A percentile compares a stretch with the other conserved stretches of the same genome.
Evolutionary conservation across 2,888 invertebrate species (phyloP).

Genomic region (Metalampra italica): DNA sequence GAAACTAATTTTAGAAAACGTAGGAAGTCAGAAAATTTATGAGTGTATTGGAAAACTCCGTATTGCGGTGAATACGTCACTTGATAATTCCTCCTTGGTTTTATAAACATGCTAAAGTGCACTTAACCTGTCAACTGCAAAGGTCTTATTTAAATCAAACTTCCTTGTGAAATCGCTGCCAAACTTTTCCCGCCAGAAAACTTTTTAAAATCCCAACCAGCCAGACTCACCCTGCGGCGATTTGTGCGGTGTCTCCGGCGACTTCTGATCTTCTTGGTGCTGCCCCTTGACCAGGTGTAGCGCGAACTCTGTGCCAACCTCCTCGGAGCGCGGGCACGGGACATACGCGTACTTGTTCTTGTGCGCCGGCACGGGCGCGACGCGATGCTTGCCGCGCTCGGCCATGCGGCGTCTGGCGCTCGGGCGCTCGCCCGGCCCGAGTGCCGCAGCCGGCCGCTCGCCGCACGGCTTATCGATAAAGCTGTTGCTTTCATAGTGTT

Average conservation of each 20-base stretch:
- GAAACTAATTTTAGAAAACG: constrained; percentile 2
- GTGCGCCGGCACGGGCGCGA: constrained; percentile 70
- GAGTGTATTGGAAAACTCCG: too few relatives aligned
- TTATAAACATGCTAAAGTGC: neutral
- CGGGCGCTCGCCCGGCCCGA: constrained; percentile 17
- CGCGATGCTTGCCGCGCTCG: constrained; percentile 71
- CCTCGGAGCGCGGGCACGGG: constrained; percentile 73
- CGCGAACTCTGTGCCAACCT: constrained; percentile 70
- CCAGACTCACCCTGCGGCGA: constrained; percentile 48
- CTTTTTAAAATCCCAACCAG: neutral
- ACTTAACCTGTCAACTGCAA: too few relatives aligned
- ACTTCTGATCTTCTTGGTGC: constrained; percentile 33
- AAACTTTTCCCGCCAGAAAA: constrained; percentile 6
- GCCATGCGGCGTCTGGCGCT: constrained; percentile 74
- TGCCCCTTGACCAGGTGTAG: constrained; percentile 48
- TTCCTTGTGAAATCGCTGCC: neutral
- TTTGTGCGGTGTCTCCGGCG: constrained; percentile 50
- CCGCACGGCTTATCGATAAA: constrained; percentile 36
- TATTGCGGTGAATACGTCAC: too few relatives aligned
- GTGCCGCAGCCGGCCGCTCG: constrained; percentile 29
- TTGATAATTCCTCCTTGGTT: neutral
- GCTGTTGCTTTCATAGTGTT: constrained; percentile 2
- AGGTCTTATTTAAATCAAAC: neutral
- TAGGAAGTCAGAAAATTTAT: constrained; percentile 4
- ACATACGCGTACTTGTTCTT: constrained; percentile 72